Evolutionary conservation across 2,113 vertebrate species (phyloP).

Genomic region (Paramormyrops kingsleyae): DNA sequence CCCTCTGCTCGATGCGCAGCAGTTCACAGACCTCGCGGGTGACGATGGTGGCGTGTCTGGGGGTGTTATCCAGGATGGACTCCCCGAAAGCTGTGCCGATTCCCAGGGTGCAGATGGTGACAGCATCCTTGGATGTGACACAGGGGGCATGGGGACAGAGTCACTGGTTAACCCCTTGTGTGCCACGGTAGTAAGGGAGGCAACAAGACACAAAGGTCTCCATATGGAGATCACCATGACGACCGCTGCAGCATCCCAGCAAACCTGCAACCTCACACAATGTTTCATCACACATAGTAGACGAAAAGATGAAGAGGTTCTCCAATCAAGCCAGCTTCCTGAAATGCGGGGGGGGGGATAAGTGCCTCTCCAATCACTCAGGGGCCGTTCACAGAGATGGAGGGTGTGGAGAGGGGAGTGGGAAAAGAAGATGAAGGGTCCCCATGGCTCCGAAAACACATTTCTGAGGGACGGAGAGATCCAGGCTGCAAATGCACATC

Average conservation of each 20-base stretch:
- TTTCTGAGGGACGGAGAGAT: neutral
- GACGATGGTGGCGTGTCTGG: constrained; percentile 92
- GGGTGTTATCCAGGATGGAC: constrained; percentile 94
- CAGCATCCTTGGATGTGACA: constrained; percentile 74
- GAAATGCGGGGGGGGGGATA: neutral
- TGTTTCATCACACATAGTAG: neutral
- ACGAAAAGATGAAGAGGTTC: neutral
- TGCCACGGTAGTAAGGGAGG: neutral
- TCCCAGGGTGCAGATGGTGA: constrained; percentile 90
- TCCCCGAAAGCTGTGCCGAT: constrained; percentile 95
- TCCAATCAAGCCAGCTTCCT: neutral
- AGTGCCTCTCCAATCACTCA: constrained; percentile 25
- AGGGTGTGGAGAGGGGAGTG: neutral
- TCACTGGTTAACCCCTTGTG: neutral
- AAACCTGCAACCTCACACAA: constrained; percentile 9
- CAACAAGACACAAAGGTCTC: neutral
- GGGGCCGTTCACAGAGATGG: constrained; percentile 24
- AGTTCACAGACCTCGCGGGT: constrained; percentile 87
- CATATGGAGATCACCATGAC: neutral
- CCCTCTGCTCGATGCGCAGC: constrained; percentile 89
- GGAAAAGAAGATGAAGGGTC: neutral
- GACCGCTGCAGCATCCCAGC: neutral
- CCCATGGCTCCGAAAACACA: neutral
- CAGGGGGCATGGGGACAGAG: neutral
- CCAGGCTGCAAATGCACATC: neutral